Percentiles rank a stretch among this genome's conserved stretches.
Evolutionary conservation across 2,888 invertebrate genomes (phyloP).

Genomic region (Cerastis leucographa): DNA sequence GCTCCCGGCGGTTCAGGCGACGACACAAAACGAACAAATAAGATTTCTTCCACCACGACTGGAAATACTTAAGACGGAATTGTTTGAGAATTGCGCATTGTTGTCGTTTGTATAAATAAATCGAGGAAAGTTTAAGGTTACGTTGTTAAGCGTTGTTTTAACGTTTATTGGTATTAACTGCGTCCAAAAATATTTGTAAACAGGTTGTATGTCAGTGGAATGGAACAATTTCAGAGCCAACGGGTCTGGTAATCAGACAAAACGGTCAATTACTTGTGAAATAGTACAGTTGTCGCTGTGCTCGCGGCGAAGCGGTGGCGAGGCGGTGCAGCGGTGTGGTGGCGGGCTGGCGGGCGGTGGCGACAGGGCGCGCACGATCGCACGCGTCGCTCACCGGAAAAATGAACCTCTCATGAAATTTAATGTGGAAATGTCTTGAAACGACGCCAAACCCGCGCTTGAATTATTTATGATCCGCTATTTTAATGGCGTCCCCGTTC

Average conservation of each 20-base stretch:
- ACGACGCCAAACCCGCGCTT: conserved; percentile 88
- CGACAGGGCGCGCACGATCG: conserved; percentile 71
- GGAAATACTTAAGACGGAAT: conserved; percentile 81
- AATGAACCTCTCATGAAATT: conserved; percentile 90
- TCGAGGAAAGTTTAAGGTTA: conserved; percentile 63
- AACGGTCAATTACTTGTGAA: conserved; percentile 77
- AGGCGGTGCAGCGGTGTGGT: conserved; percentile 19
- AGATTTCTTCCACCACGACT: conserved; percentile 79
- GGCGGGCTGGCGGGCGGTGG: conserved; percentile 28
- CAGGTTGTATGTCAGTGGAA: conserved; percentile 28
- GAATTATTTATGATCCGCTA: conserved; percentile 90
- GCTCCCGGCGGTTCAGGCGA: conserved; percentile 80
- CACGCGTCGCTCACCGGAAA: conserved; percentile 82
- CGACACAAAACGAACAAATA: conserved; percentile 85
- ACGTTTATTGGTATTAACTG: conserved; percentile 44
- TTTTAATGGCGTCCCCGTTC: conserved; percentile 88
- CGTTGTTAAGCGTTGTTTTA: conserved; percentile 49
- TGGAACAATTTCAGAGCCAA: conserved; percentile 40
- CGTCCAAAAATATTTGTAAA: conserved; percentile 40
- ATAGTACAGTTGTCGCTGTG: conserved; percentile 59
- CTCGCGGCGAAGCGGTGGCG: conserved; percentile 16
- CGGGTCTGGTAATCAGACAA: conserved; percentile 60
- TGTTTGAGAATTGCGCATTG: conserved; percentile 81
- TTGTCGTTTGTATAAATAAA: conserved; percentile 77
- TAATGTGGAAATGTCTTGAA: conserved; percentile 90